phyloP scores from a whole-genome alignment of 1,140 invertebrate species.

The Eupristina koningsbergeri region DNA sequence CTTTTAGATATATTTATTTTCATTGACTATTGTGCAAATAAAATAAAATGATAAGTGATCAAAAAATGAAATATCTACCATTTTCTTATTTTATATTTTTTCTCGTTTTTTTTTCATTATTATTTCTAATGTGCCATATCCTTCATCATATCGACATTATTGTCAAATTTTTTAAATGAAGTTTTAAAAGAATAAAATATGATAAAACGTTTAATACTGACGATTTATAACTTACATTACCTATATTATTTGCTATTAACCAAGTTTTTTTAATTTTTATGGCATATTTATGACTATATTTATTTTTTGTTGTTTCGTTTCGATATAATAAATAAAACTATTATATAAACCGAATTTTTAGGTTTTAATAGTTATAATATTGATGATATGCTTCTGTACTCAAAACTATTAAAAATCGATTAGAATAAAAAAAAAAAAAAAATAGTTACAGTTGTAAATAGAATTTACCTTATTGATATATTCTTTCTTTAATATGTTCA shows the following conservation, averaged over 20 bases:
- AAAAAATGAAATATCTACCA: slow-evolving; percentile 22
- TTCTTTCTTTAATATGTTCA: slow-evolving; percentile 59
- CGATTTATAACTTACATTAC: neutral
- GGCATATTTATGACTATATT: slow-evolving; percentile 23
- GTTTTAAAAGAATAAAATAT: neutral
- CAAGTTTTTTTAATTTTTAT: slow-evolving; percentile 26
- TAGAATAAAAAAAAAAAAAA: slow-evolving; percentile 57
- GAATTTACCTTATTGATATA: slow-evolving; percentile 67
- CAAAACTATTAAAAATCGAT: slow-evolving; percentile 41
- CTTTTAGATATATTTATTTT: slow-evolving; percentile 45
- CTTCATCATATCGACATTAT: neutral
- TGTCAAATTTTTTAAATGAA: slow-evolving; percentile 9
- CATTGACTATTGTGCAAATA: slow-evolving; percentile 31
- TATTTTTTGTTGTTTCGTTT: neutral
- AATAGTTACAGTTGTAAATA: slow-evolving; percentile 62
- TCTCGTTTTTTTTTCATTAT: slow-evolving; percentile 4
- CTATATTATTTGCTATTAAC: neutral
- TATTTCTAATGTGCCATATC: slow-evolving; percentile 56
- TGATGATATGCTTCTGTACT: slow-evolving; percentile 12
- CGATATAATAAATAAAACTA: slow-evolving; percentile 9
- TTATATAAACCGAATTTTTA: slow-evolving; percentile 35
- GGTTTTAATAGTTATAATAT: slow-evolving; percentile 39
- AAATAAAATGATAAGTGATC: slow-evolving; percentile 6
- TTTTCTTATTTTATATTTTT: slow-evolving; percentile 35
- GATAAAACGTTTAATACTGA: neutral